Evolutionary conservation across 2,113 vertebrate species (phyloP).

Genomic region (Lophotis ruficrista): DNA sequence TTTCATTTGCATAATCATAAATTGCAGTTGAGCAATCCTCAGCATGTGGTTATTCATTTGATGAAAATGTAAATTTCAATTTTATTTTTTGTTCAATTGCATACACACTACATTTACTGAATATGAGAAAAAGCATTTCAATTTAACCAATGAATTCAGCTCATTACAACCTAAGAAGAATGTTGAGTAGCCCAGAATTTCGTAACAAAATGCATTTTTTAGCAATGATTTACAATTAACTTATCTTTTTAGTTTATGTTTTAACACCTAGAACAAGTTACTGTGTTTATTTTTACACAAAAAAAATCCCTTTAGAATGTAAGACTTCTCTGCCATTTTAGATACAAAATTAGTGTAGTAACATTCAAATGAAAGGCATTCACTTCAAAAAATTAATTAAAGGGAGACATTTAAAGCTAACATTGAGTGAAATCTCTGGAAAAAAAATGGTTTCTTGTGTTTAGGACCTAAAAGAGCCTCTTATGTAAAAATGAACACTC

Average conservation of each 20-base stretch:
- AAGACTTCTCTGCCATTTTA: neutral
- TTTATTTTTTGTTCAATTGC: constrained; percentile 72
- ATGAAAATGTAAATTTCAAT: constrained; percentile 74
- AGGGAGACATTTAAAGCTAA: neutral
- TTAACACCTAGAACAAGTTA: constrained; percentile 2
- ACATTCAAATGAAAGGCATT: neutral
- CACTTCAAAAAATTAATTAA: neutral
- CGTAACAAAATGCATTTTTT: neutral
- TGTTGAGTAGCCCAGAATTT: constrained; percentile 18
- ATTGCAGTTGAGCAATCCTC: constrained; percentile 72
- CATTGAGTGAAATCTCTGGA: neutral
- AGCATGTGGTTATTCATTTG: constrained; percentile 67
- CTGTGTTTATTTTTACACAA: neutral
- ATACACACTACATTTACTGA: constrained; percentile 51
- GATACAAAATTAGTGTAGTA: neutral
- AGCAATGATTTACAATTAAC: neutral
- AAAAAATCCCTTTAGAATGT: neutral
- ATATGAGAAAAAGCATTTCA: constrained; percentile 70
- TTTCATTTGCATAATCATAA: constrained; percentile 77
- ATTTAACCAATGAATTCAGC: constrained; percentile 63
- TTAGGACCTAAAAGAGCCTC: neutral
- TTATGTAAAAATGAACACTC: neutral
- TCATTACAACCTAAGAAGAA: constrained; percentile 61
- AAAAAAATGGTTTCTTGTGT: neutral
- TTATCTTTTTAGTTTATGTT: neutral